phyloP scores from a whole-genome alignment of 1,140 invertebrate genomes.

The Octopus sinensis region DNA sequence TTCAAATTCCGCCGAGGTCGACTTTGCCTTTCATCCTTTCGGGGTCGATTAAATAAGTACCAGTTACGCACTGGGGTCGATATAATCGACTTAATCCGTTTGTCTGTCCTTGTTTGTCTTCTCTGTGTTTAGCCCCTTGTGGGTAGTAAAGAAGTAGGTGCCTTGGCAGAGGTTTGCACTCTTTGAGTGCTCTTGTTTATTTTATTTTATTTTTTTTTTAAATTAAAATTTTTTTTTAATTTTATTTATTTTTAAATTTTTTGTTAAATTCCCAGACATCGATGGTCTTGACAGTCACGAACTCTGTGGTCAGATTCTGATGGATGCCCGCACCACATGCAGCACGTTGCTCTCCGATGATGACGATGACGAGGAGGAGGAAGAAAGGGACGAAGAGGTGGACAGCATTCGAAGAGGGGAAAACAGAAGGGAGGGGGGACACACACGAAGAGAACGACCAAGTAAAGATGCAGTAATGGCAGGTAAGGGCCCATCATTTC shows the following conservation, averaged over 20 bases:
- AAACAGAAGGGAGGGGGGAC: too few relatives aligned
- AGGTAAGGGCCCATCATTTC: not conserved
- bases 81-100: too few relatives aligned
- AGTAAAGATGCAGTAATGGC: not conserved
- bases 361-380: constrained; percentile 1
- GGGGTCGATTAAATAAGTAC: too few relatives aligned
- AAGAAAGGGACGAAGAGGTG: not conserved
- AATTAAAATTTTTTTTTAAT: not conserved
- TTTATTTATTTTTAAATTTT: not conserved
- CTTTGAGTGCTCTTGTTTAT: not conserved
- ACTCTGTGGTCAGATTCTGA: constrained; percentile 69
- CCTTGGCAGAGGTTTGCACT: too few relatives aligned
- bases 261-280: constrained; percentile 66
- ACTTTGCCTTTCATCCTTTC: too few relatives aligned
- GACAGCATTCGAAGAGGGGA: not conserved
- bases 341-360: not conserved
- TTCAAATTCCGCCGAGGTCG: too few relatives aligned
- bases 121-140: too few relatives aligned
- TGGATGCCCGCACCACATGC: not conserved
- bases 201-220: not conserved
- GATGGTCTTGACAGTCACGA: constrained; percentile 74
- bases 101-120: too few relatives aligned
- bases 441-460: not conserved
- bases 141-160: too few relatives aligned
- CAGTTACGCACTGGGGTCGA: too few relatives aligned